Evolutionary conservation across 2,888 invertebrate genomes (phyloP).

Genomic region (Eupithecia inturbata): DNA sequence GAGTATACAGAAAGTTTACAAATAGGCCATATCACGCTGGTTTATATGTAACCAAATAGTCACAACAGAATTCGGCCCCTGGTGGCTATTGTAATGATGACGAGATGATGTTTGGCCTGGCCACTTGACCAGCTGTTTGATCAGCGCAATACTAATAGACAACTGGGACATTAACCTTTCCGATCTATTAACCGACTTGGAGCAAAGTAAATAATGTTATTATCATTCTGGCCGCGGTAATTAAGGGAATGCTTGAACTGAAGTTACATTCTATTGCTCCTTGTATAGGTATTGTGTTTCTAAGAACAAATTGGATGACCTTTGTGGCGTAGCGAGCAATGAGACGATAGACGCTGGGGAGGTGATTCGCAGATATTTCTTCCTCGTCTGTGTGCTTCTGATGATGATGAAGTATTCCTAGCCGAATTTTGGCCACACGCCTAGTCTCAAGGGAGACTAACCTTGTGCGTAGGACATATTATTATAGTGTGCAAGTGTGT

Average conservation of each 20-base stretch:
- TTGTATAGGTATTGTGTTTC: not conserved
- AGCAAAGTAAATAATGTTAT: slow-evolving; percentile 49
- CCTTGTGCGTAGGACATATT: not conserved
- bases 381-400: not conserved
- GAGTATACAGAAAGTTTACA: not conserved
- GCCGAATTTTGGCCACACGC: not conserved
- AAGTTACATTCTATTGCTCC: slow-evolving; percentile 9
- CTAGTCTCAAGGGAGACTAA: not conserved
- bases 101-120: not conserved
- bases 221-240: slow-evolving; percentile 43
- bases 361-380: not conserved
- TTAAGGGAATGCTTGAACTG: slow-evolving; percentile 33
- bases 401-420: not conserved
- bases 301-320: not conserved
- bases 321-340: not conserved
- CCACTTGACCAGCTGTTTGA: slow-evolving; percentile 13
- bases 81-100: not conserved
- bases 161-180: slow-evolving; percentile 49
- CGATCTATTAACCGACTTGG: slow-evolving; percentile 57
- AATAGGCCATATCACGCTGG: too few relatives aligned
- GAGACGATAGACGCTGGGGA: not conserved
- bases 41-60: too few relatives aligned
- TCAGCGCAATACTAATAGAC: slow-evolving; percentile 25
- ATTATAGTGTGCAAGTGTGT: not conserved
- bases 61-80: not conserved